phyloP scores from a whole-genome alignment of 1,140 invertebrate genomes.

The Contarinia nasturtii region DNA sequence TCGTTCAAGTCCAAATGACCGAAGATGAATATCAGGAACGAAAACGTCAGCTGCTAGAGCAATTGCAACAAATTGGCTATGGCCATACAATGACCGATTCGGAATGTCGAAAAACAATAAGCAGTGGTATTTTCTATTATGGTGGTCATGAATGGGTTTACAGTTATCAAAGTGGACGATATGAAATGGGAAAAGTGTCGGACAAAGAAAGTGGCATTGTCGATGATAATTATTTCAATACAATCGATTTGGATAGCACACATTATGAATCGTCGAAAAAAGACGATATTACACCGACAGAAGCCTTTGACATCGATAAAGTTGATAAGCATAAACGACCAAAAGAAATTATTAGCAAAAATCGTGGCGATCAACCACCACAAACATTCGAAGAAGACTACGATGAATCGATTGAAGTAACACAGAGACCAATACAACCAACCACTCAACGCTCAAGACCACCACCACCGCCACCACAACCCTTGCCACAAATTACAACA shows the following conservation, averaged over 20 bases:
- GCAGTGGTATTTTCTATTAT: neutral
- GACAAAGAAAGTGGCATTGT: neutral
- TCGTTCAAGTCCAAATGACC: neutral
- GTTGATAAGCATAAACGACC: neutral
- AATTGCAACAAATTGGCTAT: neutral
- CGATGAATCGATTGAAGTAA: neutral
- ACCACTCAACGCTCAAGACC: neutral
- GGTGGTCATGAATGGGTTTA: neutral
- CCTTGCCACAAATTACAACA: neutral
- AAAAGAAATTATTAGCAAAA: neutral
- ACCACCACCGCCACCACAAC: neutral
- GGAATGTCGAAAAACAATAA: neutral
- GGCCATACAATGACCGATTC: neutral
- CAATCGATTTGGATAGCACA: neutral
- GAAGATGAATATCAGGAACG: neutral
- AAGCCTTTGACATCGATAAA: too few species aligned
- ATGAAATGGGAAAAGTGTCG: neutral
- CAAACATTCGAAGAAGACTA: neutral
- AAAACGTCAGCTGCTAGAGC: neutral
- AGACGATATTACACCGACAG: neutral
- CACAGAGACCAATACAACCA: neutral
- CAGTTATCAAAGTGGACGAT: neutral
- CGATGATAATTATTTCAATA: neutral
- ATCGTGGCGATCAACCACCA: neutral
- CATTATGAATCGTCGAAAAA: neutral